These are phyloP conservation scores for Lepisosteus osseus DNA, from an alignment of 2,113 vertebrate species.

Conservation along the genomic window DNA sequence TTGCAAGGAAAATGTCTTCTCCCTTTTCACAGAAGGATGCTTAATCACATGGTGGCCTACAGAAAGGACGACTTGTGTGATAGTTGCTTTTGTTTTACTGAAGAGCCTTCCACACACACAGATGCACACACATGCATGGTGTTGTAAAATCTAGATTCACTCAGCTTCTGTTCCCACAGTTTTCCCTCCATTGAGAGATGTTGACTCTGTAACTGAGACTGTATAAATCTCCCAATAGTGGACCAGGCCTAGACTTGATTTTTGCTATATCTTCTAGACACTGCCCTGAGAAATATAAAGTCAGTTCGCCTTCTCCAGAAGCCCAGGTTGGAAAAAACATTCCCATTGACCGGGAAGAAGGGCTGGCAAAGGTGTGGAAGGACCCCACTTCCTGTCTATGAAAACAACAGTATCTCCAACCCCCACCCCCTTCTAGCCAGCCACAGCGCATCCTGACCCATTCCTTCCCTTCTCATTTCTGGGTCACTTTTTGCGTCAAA, in stretches of 20 bases:
- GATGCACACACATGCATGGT: too few relatives aligned
- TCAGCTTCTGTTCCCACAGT: constrained; percentile 17
- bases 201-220: not conserved
- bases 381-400: constrained; percentile 6
- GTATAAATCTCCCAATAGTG: not conserved
- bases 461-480: too few relatives aligned
- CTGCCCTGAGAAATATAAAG: not conserved
- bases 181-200: not conserved
- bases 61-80: too few relatives aligned
- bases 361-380: not conserved
- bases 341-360: not conserved
- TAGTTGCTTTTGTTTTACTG: too few relatives aligned
- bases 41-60: too few relatives aligned
- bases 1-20: not conserved
- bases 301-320: not conserved
- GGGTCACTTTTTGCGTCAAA: not conserved
- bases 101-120: too few relatives aligned
- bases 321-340: not conserved
- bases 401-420: not conserved
- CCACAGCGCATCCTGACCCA: not conserved
- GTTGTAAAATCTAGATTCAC: too few relatives aligned
- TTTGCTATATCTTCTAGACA: not conserved
- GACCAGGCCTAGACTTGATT: too few relatives aligned
- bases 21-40: too few relatives aligned
- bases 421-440: not conserved